Conservation (phyloP, 1,140 invertebrate genomes). For the Theocolax elegans region DNA sequence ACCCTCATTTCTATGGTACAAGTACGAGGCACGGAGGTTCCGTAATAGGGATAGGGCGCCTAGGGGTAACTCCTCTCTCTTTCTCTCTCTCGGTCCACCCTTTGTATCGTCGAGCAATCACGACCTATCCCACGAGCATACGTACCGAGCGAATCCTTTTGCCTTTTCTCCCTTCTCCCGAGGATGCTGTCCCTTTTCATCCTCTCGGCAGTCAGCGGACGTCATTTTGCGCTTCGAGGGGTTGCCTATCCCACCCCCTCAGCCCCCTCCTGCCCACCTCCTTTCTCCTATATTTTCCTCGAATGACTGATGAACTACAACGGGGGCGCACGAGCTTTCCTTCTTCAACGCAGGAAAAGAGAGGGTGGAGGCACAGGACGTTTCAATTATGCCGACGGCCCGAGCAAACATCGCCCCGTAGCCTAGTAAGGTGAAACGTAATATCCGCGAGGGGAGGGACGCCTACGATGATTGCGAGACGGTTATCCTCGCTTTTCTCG, state of each 20-base stretch:
- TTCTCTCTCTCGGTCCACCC: conserved; percentile 57
- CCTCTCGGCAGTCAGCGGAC: conserved; percentile 20
- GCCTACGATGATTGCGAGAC: conserved; percentile 23
- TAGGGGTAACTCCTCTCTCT: conserved; percentile 40
- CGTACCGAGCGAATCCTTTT: conserved; percentile 16
- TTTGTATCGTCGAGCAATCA: conserved; percentile 64
- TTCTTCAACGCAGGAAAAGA: background rate
- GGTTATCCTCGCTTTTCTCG: conserved; percentile 19
- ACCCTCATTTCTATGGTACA: background rate
- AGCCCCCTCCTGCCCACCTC: conserved; percentile 19
- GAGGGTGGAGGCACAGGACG: conserved; percentile 47
- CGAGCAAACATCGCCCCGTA: conserved; percentile 24
- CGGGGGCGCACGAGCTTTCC: conserved; percentile 18
- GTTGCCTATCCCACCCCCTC: conserved; percentile 14
- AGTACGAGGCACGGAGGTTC: background rate
- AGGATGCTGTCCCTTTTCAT: conserved; percentile 33
- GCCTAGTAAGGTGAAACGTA: conserved; percentile 36
- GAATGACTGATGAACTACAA: conserved; percentile 65
- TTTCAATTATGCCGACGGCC: conserved; percentile 57
- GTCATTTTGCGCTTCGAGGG: conserved; percentile 35
- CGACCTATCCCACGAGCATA: conserved; percentile 55
- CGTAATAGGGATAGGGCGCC: conserved; percentile 35
- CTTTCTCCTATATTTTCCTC: conserved; percentile 37
- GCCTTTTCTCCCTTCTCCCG: conserved; percentile 20
- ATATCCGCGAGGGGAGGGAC: conserved; percentile 7